These are phyloP conservation scores for Hecatera dysodea DNA, from an alignment of 2,888 invertebrate genomes.

Conservation along the genomic window DNA sequence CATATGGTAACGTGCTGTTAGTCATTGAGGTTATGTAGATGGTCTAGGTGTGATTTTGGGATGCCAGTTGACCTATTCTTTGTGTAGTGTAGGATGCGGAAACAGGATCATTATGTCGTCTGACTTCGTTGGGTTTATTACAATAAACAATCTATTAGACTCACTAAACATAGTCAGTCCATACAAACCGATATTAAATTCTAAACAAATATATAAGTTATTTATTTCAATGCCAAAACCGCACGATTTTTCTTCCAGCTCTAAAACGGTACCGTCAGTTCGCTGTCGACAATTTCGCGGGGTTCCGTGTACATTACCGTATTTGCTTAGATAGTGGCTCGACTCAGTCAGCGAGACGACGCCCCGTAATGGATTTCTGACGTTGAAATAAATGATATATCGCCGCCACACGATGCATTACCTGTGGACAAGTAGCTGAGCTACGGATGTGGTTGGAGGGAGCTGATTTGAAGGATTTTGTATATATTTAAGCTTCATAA, in stretches of 20 bases:
- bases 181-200: background rate
- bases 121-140: background rate
- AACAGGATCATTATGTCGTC: background rate
- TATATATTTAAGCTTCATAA: background rate
- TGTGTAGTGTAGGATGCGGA: background rate
- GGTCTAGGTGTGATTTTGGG: background rate
- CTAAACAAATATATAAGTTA: background rate
- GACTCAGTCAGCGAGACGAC: slow-evolving; percentile 60
- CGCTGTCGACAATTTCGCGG: slow-evolving; percentile 69
- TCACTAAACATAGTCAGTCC: too few species aligned
- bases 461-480: background rate
- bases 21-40: background rate
- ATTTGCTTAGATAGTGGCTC: slow-evolving; percentile 76
- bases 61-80: background rate
- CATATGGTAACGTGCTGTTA: background rate
- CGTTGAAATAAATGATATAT: slow-evolving; percentile 88
- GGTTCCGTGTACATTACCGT: slow-evolving; percentile 77
- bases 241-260: slow-evolving; percentile 48
- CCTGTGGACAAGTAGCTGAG: slow-evolving; percentile 71
- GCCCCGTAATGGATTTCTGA: slow-evolving; percentile 85
- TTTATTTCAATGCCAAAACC: slow-evolving; percentile 24
- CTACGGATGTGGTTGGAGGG: slow-evolving; percentile 45
- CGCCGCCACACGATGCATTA: slow-evolving; percentile 79
- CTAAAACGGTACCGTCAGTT: slow-evolving; percentile 48
- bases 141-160: background rate